A percentile compares a stretch with the other conserved stretches of the same genome.
phyloP scores from a whole-genome alignment of 1,140 invertebrate species.

The Saccostrea glomerata region DNA sequence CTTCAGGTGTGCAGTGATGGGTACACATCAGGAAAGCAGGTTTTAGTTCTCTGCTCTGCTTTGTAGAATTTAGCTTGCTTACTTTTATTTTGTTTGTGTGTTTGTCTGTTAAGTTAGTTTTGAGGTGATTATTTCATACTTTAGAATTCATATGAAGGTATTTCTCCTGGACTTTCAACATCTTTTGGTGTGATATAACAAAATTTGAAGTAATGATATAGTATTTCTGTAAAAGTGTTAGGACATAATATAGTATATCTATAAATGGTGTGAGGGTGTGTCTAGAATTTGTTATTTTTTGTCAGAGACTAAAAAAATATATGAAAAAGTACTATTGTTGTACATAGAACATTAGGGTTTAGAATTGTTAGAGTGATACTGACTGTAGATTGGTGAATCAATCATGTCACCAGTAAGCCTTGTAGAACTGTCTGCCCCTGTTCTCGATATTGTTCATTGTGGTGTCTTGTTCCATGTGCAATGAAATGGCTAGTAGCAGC shows the following conservation, averaged over 20 bases:
- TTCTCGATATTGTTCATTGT: conserved; percentile 26
- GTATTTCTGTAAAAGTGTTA: neutral
- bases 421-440: conserved; percentile 27
- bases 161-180: neutral
- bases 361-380: neutral
- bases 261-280: neutral
- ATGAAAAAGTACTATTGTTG: too few relatives aligned
- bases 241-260: too few relatives aligned
- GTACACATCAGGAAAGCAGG: conserved; percentile 5
- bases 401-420: conserved; percentile 46
- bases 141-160: neutral
- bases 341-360: too few relatives aligned
- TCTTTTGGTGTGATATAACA: neutral
- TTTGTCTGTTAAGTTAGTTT: conserved; percentile 27
- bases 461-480: conserved; percentile 36
- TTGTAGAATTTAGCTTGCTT: conserved; percentile 37
- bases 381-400: conserved; percentile 9
- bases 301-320: too few relatives aligned
- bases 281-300: neutral
- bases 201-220: neutral
- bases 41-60: neutral
- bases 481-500: conserved; percentile 23
- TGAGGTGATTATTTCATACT: neutral
- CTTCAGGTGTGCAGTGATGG: conserved; percentile 5
- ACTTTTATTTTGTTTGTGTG: conserved; percentile 42